Base-by-base conservation (phyloP, 2,888 invertebrate genomes). In the Aradus depressus region DNA sequence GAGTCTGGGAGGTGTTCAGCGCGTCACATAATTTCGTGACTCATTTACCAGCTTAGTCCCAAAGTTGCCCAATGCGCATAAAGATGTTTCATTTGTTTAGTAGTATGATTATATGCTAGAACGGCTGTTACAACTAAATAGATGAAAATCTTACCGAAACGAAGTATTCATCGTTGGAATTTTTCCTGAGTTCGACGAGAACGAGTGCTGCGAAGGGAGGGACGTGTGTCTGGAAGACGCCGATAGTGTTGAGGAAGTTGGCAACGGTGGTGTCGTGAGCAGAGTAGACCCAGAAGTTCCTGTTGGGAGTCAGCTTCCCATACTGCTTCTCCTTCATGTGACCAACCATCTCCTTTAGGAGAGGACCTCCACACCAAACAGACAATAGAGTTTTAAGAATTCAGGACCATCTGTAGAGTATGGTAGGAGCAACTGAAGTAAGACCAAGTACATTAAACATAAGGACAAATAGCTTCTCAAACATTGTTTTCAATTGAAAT, bases 251-350 rank as follows among this genome's bases (percentile, higher is more conserved):
- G 45, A 85, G 64, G 38, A 85, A 64, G 59, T 80, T 79, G 1
- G 77, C 75, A 4, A 86, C 68, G 0, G 84, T 82, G 0, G 81
- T 76, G 64, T 87, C 86, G 62, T 87, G 86, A 0, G 80, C 83
- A 0, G 78, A 73, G 62, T 80, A 84, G 51, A 81, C 70, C 58
- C 71, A 77, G 51, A 81, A 70, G 65, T 79, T 81, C 10, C 74
- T 68, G 2, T 54, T n/a, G 2, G 55, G 52, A 18, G 10, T 14
- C 16, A 47, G 22, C n/a, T 19, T 38, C 16, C 44, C 44, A 1
- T 18, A 26, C 3, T 14, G 43, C 31, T 55, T 52, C 8, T 53
- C 18, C 18, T 48, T 38, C 50, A 54, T 44, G 19, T 60, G 55
- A 1, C 53, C 25, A 22, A 61, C 19, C 48, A 61, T 58, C 25